Base-by-base conservation (phyloP, 2,888 invertebrate genomes). In the Malachius bipustulatus region DNA sequence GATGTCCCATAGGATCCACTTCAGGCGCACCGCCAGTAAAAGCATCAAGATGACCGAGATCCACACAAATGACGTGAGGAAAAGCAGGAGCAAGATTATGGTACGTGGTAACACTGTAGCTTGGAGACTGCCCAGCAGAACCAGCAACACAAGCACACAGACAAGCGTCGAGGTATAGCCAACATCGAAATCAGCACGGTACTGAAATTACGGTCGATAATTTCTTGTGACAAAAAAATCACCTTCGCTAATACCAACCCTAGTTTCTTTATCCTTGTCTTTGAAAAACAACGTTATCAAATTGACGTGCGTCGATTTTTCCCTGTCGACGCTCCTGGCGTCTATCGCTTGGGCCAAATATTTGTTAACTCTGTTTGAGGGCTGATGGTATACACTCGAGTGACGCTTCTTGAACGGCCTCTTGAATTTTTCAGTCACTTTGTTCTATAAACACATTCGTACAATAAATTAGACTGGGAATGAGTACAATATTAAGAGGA, bases 331-430 rank as follows among this genome's bases (percentile, higher is more conserved):
- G 55, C 85, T 85, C 43, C 90, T 72, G 16, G 89, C 89, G 59
- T 87, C 85, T 49, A 90, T 88, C 16, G 89, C 89, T 64, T 89
- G 87, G 40, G 85, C 82, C 52, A 91, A 70, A 65, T 84, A 89
- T 61, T 88, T 89, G 70, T 90, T 90, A 38, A 90, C 89, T 47
- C 90, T 76, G 65, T 89, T 90, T 24, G 82, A 82, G 19, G 88
- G 85, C 64, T 87, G 85, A 65, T 87, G 84, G 63, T 84, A 82
- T 44, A 83, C 79, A 58, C 82, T 81, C 47, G 84, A 82, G 63
- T 84, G 84, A 50, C 85, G 76, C 66, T 88, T 87, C 64, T 87
- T 84, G 64, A 87, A 77, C 34, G 85, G 87, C 55, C 85, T 72
- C 66, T 85, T 84, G 60, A 85, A 81, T 62, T 84, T 82, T 63